Percentiles rank a stretch among this genome's conserved stretches.
Evolutionary conservation across 2,797 vertebrate genomes (phyloP).

Genomic region (Brachyrhaphis roseni): DNA sequence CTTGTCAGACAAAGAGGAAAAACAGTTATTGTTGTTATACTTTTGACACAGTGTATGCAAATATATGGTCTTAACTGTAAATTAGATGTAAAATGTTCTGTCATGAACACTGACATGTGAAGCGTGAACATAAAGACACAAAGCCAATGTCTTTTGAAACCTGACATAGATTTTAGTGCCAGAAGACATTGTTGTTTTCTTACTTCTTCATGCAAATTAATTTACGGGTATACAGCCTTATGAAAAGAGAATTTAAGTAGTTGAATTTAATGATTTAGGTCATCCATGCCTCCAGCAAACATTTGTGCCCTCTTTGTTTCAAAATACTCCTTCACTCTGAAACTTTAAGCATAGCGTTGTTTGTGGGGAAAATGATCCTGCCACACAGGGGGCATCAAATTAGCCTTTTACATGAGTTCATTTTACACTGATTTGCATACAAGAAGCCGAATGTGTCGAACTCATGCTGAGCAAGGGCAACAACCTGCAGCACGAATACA

Average conservation of each 20-base stretch:
- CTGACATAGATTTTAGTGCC: background rate
- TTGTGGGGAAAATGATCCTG: slow-evolving; percentile 25
- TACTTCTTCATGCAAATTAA: slow-evolving; percentile 18
- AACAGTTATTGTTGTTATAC: background rate
- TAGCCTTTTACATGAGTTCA: slow-evolving; percentile 39
- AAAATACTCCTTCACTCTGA: slow-evolving; percentile 5
- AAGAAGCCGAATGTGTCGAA: slow-evolving; percentile 21
- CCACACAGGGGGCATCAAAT: slow-evolving; percentile 41
- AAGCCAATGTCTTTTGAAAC: background rate
- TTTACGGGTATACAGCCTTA: background rate
- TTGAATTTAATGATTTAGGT: background rate
- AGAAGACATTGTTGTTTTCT: background rate
- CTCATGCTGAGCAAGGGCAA: slow-evolving; percentile 21
- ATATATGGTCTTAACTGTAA: background rate
- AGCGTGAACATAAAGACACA: background rate
- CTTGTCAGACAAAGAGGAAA: background rate
- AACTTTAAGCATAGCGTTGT: slow-evolving; percentile 16
- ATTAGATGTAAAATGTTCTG: background rate
- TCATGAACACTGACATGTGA: background rate
- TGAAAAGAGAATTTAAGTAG: background rate
- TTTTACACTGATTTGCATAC: slow-evolving; percentile 49
- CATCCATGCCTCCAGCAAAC: slow-evolving; percentile 7
- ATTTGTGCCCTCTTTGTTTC: slow-evolving; percentile 19
- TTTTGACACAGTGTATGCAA: background rate
- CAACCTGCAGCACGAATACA: slow-evolving; percentile 14